phyloP scores from a whole-genome alignment of 2,888 invertebrate genomes.

The Stramonita haemastoma region DNA sequence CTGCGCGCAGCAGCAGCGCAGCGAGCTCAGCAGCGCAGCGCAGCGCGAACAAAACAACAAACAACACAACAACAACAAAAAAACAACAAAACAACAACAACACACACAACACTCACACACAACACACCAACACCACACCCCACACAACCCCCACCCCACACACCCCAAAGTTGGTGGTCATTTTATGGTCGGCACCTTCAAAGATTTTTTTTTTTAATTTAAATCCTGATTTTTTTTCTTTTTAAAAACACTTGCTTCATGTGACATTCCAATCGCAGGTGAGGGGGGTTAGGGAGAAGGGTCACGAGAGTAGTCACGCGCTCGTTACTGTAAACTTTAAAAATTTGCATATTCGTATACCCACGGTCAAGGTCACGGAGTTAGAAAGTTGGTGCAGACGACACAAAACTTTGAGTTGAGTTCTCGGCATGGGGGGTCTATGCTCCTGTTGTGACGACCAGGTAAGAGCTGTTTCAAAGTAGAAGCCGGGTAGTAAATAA shows the following conservation, averaged over 20 bases:
- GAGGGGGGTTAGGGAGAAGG: background rate
- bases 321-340: background rate
- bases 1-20: too few relatives aligned
- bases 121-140: background rate
- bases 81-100: too few relatives aligned
- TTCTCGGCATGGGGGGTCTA: conserved; percentile 1
- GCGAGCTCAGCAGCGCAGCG: too few relatives aligned
- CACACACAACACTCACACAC: too few relatives aligned
- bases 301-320: background rate
- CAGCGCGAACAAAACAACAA: too few relatives aligned
- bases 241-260: background rate
- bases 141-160: background rate
- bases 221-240: too few relatives aligned
- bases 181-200: background rate
- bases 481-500: background rate
- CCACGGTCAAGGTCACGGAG: conserved; percentile 19
- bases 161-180: background rate
- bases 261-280: too few relatives aligned
- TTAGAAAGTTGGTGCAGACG: conserved; percentile 22
- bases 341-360: background rate
- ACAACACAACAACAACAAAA: too few relatives aligned
- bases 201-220: too few relatives aligned
- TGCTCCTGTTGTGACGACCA: conserved; percentile 26
- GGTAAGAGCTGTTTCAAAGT: background rate
- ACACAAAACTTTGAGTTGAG: background rate